Evolutionary conservation across 1,140 invertebrate genomes (phyloP), one percentile per base, ranked within the genome.

Genomic region (Drosophila mayri): DNA sequence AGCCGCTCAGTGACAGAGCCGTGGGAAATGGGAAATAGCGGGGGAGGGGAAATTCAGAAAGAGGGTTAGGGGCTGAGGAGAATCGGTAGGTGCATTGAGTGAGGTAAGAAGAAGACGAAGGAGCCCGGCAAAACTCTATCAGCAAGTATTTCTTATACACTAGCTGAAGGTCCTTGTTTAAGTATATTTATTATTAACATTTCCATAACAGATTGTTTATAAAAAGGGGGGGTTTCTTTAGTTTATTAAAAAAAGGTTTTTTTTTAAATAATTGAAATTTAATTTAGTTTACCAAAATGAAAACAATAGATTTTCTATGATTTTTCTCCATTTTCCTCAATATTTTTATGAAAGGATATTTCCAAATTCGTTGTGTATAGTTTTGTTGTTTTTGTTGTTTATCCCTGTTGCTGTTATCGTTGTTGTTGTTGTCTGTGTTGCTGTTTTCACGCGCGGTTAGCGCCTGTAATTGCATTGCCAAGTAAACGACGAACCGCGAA

Each of bases 401-500:
- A 22, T 22, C 22, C 22, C 25, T 35, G 46, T 63, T 68, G 70
- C 57, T 76, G 40, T 49, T 46, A 44, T 32, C 50, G 63, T 12
- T 71, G 63, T 66, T 79, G 71, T 67, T 79, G 49, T 54, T 50
- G 49, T 41, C 73, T 50, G 55, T 81, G 64, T 66, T 87, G 84
- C 84, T 83, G 80, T 87, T 88, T 87, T 87, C 84, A 87, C 80
- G 84, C 84, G 84, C 84, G 84, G 84, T 87, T 88, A 88, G 85
- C 84, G 80, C 76, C 84, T 83, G 84, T 87, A 87, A 88, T 87
- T 87, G 84, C 84, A 88, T 88, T 87, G 84, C 84, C 84, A 87
- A 88, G 83, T 88, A 88, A 87, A 88, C 84, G 83, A 80, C 84
- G 84, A 82, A 74, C 72, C 80, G 67, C 83, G 74, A 77, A 83